phyloP scores from a whole-genome alignment of 1,140 invertebrate genomes.

The Drosophila kanapiae region DNA sequence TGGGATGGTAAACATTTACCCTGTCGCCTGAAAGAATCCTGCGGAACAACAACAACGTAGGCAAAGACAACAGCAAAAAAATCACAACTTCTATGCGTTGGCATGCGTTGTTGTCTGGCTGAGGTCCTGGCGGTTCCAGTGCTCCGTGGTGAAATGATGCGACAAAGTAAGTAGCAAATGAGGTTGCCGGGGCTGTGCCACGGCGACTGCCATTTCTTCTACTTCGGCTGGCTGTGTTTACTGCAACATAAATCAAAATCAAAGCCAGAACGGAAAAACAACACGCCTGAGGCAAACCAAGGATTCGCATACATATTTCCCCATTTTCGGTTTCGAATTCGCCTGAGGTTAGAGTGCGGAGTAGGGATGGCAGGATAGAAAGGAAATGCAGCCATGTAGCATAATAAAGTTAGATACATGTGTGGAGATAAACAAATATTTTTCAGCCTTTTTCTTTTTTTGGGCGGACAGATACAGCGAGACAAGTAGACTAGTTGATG shows the following conservation, averaged over 20 bases:
- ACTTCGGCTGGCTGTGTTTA: slow-evolving; percentile 61
- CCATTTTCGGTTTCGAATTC: slow-evolving; percentile 45
- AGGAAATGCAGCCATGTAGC: slow-evolving; percentile 66
- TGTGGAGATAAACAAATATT: slow-evolving; percentile 74
- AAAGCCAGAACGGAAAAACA: slow-evolving; percentile 67
- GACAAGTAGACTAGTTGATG: slow-evolving; percentile 43
- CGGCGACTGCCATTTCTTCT: slow-evolving; percentile 36
- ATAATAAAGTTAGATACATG: slow-evolving; percentile 69
- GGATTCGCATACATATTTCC: slow-evolving; percentile 41
- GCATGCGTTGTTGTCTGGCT: slow-evolving; percentile 59
- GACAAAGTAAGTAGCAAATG: slow-evolving; percentile 82
- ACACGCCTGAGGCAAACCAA: slow-evolving; percentile 51
- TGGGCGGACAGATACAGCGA: slow-evolving; percentile 19
- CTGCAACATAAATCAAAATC: slow-evolving; percentile 83
- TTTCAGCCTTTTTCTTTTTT: slow-evolving; percentile 24
- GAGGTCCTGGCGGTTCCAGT: slow-evolving; percentile 30
- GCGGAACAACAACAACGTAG: slow-evolving; percentile 24
- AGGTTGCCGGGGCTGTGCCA: slow-evolving; percentile 57
- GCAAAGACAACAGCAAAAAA: slow-evolving; percentile 13
- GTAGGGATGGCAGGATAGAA: slow-evolving; percentile 2
- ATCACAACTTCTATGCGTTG: slow-evolving; percentile 56
- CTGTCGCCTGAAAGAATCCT: slow-evolving; percentile 36
- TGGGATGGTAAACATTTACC: slow-evolving; percentile 35
- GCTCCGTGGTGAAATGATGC: slow-evolving; percentile 73
- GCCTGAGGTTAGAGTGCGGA: slow-evolving; percentile 10